phyloP scores from a whole-genome alignment of 1,140 invertebrate species.

The Aphelinus certus region DNA sequence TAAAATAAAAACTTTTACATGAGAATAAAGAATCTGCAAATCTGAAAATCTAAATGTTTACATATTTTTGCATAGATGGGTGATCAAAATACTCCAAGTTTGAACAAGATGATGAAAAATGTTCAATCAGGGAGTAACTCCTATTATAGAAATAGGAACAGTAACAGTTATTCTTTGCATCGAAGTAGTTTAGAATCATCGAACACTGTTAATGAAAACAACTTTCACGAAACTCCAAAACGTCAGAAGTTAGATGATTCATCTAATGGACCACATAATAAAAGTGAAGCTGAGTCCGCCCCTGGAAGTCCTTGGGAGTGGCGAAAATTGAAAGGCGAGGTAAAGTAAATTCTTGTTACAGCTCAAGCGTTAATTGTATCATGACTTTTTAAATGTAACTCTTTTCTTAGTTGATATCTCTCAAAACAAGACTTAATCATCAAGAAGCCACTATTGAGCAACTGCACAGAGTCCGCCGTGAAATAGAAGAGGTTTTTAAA shows the following conservation, averaged over 20 bases:
- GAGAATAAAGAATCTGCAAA: too few species aligned
- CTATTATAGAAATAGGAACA: slow-evolving; percentile 1
- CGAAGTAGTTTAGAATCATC: slow-evolving; percentile 10
- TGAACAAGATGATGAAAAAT: slow-evolving; percentile 46
- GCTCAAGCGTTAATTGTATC: neutral
- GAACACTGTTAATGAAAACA: neutral
- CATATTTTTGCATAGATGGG: slow-evolving; percentile 40
- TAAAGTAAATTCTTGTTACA: slow-evolving; percentile 20
- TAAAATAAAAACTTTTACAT: too few species aligned
- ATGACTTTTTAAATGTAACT: neutral
- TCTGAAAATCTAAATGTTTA: too few species aligned
- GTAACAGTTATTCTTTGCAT: neutral
- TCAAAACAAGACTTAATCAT: slow-evolving; percentile 57
- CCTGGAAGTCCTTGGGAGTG: slow-evolving; percentile 51
- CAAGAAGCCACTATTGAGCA: slow-evolving; percentile 60
- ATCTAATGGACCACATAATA: slow-evolving; percentile 1
- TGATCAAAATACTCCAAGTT: slow-evolving; percentile 40
- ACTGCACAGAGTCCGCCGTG: slow-evolving; percentile 57
- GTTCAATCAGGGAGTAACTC: slow-evolving; percentile 24
- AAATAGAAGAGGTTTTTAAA: slow-evolving; percentile 63
- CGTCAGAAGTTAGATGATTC: slow-evolving; percentile 17
- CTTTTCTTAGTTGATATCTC: slow-evolving; percentile 51
- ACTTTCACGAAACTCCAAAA: slow-evolving; percentile 31
- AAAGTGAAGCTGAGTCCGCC: slow-evolving; percentile 20
- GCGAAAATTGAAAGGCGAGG: slow-evolving; percentile 47